Conservation (phyloP, 2,113 vertebrate genomes). For the Lepisosteus oculatus region DNA sequence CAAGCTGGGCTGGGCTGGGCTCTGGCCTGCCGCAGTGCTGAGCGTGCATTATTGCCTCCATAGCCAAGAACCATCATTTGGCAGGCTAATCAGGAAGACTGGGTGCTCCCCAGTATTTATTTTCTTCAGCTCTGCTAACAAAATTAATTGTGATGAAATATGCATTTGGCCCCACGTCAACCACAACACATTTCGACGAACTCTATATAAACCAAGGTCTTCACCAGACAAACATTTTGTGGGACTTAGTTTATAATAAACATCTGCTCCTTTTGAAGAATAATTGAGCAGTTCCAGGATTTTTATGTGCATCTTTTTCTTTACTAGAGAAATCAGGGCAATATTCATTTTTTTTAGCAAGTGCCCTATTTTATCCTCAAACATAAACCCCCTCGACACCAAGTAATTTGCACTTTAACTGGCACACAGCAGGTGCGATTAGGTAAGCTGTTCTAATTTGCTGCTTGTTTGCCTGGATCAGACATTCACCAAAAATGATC, state of each 20-base stretch:
- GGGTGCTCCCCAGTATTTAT: constrained; percentile 2
- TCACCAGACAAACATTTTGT: not conserved
- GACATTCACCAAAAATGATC: not conserved
- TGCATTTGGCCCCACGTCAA: not conserved
- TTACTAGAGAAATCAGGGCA: not conserved
- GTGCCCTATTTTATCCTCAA: not conserved
- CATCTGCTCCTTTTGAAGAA: not conserved
- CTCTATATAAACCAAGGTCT: not conserved
- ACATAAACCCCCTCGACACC: not conserved
- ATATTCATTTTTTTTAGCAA: not conserved
- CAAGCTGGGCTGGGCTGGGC: constrained; percentile 26
- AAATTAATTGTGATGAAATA: constrained; percentile 32
- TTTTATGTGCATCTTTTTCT: not conserved
- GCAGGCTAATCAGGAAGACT: not conserved
- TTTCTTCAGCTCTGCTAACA: constrained; percentile 22
- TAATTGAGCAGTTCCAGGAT: too few relatives aligned
- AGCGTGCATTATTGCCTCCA: constrained; percentile 48
- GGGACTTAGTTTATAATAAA: not conserved
- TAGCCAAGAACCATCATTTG: constrained; percentile 19
- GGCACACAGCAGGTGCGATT: not conserved
- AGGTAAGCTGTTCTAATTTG: constrained; percentile 15
- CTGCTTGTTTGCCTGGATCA: not conserved
- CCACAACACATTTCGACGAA: not conserved
- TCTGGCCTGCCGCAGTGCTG: constrained; percentile 31
- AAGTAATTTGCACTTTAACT: constrained; percentile 13